Evolutionary conservation across 1,140 invertebrate genomes (phyloP).

Genomic region (Tetramorium alpestre): DNA sequence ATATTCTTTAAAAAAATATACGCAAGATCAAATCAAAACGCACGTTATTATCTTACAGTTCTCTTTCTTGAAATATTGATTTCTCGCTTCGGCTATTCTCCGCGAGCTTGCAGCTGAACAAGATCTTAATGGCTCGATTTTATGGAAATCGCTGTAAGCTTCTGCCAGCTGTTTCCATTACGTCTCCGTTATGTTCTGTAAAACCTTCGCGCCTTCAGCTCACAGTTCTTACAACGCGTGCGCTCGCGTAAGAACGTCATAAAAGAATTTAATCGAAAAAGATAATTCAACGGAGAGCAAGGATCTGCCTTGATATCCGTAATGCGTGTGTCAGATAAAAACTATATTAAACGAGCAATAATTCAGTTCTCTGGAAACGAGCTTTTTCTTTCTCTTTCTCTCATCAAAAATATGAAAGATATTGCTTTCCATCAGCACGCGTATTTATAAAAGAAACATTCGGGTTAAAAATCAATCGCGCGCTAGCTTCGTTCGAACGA

Average conservation of each 20-base stretch:
- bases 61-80: slow-evolving; percentile 37
- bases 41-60: background rate
- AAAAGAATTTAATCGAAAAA: slow-evolving; percentile 58
- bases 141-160: slow-evolving; percentile 50
- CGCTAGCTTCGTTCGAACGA: background rate
- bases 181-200: slow-evolving; percentile 40
- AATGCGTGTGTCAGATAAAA: slow-evolving; percentile 40
- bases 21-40: slow-evolving; percentile 1
- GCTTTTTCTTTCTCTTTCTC: background rate
- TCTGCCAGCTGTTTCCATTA: slow-evolving; percentile 35
- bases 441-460: slow-evolving; percentile 18
- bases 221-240: slow-evolving; percentile 21
- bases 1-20: background rate
- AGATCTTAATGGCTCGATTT: slow-evolving; percentile 40
- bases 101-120: slow-evolving; percentile 19
- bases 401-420: slow-evolving; percentile 21
- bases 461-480: slow-evolving; percentile 9
- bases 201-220: slow-evolving; percentile 22
- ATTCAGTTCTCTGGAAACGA: background rate
- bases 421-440: background rate
- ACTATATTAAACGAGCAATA: slow-evolving; percentile 41
- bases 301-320: background rate
- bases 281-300: slow-evolving; percentile 22
- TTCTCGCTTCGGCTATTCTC: background rate
- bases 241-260: background rate